Percentiles rank a stretch among this genome's conserved stretches.
These are phyloP conservation scores for Nothocercus nigrocapillus DNA, from an alignment of 2,113 vertebrate genomes.

Conservation along the genomic window DNA sequence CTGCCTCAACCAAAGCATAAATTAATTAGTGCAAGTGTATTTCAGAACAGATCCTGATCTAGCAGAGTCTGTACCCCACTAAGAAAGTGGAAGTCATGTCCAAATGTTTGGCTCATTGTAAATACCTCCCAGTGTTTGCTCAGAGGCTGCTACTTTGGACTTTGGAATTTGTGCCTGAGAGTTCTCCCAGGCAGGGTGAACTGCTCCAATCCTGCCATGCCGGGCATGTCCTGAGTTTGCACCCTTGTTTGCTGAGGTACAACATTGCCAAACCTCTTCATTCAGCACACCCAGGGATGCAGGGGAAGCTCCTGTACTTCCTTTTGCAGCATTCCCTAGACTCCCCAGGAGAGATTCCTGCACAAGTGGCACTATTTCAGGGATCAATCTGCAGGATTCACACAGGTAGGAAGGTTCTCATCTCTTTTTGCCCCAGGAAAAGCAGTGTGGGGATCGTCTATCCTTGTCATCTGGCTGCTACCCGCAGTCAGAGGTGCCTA, in stretches of 20 bases:
- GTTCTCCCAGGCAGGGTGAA: neutral
- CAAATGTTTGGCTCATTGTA: neutral
- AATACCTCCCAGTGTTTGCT: neutral
- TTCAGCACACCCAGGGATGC: accelerated
- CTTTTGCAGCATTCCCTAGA: neutral
- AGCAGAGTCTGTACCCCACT: accelerated
- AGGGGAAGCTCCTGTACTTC: neutral
- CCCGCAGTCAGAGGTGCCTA: neutral
- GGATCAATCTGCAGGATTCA: neutral
- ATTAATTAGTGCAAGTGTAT: accelerated
- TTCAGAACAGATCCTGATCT: neutral
- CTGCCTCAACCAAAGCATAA: neutral
- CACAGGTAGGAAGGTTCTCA: neutral
- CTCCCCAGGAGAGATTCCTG: neutral
- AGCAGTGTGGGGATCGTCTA: accelerated
- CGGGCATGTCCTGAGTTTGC: neutral
- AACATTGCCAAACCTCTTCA: neutral
- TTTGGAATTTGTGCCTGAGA: neutral
- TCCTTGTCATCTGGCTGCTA: neutral
- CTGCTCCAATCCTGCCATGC: neutral
- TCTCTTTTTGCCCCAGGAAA: neutral
- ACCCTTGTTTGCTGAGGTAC: neutral
- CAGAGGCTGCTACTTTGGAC: neutral
- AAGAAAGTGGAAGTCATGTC: neutral
- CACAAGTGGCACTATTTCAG: neutral